These are phyloP conservation scores for Dynastes grantii DNA, from an alignment of 2,888 invertebrate species.

Conservation along the genomic window DNA sequence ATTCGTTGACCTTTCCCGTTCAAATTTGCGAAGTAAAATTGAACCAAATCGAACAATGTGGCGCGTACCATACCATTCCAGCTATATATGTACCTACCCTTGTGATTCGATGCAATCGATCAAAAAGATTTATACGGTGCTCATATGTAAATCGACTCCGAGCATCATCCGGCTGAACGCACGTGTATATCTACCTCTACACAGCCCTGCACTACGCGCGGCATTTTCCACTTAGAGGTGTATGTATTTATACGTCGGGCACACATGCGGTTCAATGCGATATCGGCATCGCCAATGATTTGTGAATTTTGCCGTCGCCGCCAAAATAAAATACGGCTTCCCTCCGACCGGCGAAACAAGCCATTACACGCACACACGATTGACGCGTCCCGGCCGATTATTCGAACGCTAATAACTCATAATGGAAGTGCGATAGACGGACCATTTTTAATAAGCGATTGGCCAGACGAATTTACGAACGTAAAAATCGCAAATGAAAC, in stretches of 20 bases:
- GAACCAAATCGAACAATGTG: too few relatives aligned
- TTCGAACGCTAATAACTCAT: constrained; percentile 37
- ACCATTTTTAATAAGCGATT: constrained; percentile 22
- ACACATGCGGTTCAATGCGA: neutral
- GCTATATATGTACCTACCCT: too few relatives aligned
- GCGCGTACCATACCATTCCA: too few relatives aligned
- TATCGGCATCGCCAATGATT: constrained; percentile 34
- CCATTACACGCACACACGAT: neutral
- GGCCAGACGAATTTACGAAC: neutral
- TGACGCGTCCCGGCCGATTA: constrained; percentile 17
- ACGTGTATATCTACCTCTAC: constrained; percentile 17
- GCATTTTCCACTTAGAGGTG: neutral
- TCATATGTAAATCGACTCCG: constrained; percentile 44
- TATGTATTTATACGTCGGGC: neutral
- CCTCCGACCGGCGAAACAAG: constrained; percentile 19
- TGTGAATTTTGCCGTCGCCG: constrained; percentile 31
- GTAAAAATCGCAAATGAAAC: neutral
- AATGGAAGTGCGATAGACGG: constrained; percentile 22
- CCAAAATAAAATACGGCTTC: constrained; percentile 35
- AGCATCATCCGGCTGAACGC: constrained; percentile 28
- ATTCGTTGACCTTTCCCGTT: too few relatives aligned
- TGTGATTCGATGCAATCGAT: constrained; percentile 12
- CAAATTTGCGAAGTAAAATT: too few relatives aligned
- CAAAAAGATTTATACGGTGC: constrained; percentile 44
- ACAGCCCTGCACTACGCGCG: too few relatives aligned